Base-by-base conservation (phyloP, 2,797 vertebrate species). In the Epinephelus coioides region DNA sequence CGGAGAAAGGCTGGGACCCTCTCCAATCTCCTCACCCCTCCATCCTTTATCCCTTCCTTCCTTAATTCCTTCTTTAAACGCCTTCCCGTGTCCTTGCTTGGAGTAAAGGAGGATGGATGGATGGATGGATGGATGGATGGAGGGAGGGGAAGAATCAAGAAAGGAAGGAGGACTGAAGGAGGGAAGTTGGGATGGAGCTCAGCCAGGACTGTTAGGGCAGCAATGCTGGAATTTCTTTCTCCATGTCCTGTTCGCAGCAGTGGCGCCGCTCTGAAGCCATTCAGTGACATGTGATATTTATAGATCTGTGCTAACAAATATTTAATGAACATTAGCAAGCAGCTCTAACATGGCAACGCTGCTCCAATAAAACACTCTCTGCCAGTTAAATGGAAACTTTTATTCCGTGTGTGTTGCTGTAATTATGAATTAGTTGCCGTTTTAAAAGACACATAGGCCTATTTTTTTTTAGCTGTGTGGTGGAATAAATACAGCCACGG, bases 211-310 rank as follows among this genome's bases (percentile, higher is more conserved):
- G 69, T 82, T 65, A 60, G 40, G 85, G 71, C 50, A 76, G 67
- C 56, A 81, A 82, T 91, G 84, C 78, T 91, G 86, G 84, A 85
- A 89, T 91, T 84, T 90, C 79, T 89, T 70, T 81, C 83, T 88
- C 84, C 69, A 74, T 91, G 89, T 91, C 94, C 92, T 88, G 91
- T 91, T 91, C 89, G 89, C 78, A 91, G 91, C 89, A 87, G 88
- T 95, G 94, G 94, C 92, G 93, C 94, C 94, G 70, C 92, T 92
- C 92, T 90, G 86, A 93, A 94, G 92, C 89, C 92, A 90, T 90
- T 93, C 90, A 90, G 93, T 95, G 94, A 95, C 95, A 95, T 93
- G 93, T 91, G 93, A 95, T 95, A 95, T 95, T 95, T 95, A 95
- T 95, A 95, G 94, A 95, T 94, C 92, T 89, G 84, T 88, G 87